phyloP scores from a whole-genome alignment of 1,140 invertebrate species.

The Drosophila erecta region DNA sequence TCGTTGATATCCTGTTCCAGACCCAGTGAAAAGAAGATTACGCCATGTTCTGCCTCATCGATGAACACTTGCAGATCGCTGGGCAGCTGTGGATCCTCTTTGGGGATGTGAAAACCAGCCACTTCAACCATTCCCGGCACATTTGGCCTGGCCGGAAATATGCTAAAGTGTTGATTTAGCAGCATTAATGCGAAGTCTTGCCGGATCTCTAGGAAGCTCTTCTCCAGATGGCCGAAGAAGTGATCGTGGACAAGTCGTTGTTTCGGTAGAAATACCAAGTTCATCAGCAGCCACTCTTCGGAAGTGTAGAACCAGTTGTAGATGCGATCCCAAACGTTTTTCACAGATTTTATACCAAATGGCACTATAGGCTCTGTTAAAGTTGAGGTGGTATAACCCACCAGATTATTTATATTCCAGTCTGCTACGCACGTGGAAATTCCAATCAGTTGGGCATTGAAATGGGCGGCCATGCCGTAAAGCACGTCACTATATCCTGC shows the following conservation, averaged over 20 bases:
- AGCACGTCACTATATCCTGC: constrained; percentile 37
- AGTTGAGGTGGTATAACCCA: constrained; percentile 21
- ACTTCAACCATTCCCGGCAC: constrained; percentile 68
- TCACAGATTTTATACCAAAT: neutral
- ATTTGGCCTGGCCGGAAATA: constrained; percentile 54
- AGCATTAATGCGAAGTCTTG: constrained; percentile 59
- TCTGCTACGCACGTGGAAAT: constrained; percentile 50
- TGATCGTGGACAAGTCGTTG: constrained; percentile 39
- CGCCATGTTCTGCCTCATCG: constrained; percentile 86
- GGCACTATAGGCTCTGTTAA: constrained; percentile 43
- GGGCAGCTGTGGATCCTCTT: constrained; percentile 77
- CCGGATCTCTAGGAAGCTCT: constrained; percentile 41
- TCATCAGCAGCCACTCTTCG: constrained; percentile 64
- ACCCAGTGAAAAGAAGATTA: constrained; percentile 87
- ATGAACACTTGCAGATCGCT: constrained; percentile 84
- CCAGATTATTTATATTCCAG: constrained; percentile 50
- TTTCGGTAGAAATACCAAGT: constrained; percentile 39
- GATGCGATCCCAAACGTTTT: constrained; percentile 38
- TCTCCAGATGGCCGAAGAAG: constrained; percentile 54
- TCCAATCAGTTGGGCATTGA: constrained; percentile 54
- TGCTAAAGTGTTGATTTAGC: constrained; percentile 70
- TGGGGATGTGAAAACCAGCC: constrained; percentile 85
- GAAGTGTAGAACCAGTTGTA: constrained; percentile 46
- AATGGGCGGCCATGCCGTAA: constrained; percentile 50
- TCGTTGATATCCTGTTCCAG: constrained; percentile 86